These are phyloP conservation scores for Caenorhabditis uteleia DNA, from an alignment of 2,888 invertebrate genomes.

Conservation along the genomic window DNA sequence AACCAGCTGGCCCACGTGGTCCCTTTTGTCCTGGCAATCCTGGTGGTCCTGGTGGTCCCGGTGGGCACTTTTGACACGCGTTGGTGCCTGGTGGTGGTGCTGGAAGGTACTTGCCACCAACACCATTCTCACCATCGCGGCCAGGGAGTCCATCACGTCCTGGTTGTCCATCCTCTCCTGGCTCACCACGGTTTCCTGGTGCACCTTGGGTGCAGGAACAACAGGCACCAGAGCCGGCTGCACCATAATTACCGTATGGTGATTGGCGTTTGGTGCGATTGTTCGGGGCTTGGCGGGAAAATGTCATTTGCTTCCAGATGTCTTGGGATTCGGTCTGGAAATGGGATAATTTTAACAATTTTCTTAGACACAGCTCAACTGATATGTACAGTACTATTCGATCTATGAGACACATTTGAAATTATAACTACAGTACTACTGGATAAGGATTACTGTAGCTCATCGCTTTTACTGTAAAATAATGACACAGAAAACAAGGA, in stretches of 20 bases:
- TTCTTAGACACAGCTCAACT: too few species aligned
- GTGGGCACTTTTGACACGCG: constrained; percentile 60
- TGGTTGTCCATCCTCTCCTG: constrained; percentile 54
- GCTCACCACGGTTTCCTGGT: constrained; percentile 58
- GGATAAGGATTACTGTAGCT: too few species aligned
- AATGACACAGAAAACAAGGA: too few species aligned
- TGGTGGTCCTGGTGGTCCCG: constrained; percentile 61
- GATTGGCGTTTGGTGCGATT: constrained; percentile 44
- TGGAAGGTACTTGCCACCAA: constrained; percentile 53
- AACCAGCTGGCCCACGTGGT: constrained; percentile 53
- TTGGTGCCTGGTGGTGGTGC: constrained; percentile 54
- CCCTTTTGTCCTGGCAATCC: constrained; percentile 65
- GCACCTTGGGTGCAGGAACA: constrained; percentile 67
- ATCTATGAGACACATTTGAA: too few species aligned
- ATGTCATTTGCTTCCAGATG: constrained; percentile 67
- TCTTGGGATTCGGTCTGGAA: constrained; percentile 64
- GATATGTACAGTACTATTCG: too few species aligned
- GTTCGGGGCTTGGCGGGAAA: constrained; percentile 28
- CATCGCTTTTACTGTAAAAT: too few species aligned
- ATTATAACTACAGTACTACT: too few species aligned
- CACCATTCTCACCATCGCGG: constrained; percentile 43
- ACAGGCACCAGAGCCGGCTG: constrained; percentile 53
- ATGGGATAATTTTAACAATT: too few species aligned
- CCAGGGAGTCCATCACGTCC: constrained; percentile 52
- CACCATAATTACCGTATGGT: constrained; percentile 48